Evolutionary conservation across 1,140 invertebrate species (phyloP), one percentile per base, ranked within the genome.

Genomic region (Conus betulinus): DNA sequence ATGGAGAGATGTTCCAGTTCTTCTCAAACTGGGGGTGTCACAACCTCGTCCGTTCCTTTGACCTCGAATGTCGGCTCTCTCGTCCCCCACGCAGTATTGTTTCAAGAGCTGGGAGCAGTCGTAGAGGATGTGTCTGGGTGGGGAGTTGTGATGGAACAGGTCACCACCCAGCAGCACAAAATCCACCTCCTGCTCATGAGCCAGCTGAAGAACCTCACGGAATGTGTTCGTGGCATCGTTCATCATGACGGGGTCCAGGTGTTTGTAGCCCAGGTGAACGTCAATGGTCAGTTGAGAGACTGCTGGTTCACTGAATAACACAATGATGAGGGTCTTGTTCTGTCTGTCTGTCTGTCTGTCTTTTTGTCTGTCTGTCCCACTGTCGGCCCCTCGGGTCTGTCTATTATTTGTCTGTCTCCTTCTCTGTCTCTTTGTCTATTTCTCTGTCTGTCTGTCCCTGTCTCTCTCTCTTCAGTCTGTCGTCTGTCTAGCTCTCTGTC

Each of bases 191-290:
- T 98, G 95, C 87, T 97, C 95, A 15, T 96, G 96, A 0, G 98
- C 99, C 93, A 97, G 95, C 92, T 97, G 96, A 15, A 99, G 95
- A 89, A 99, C 98, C 96, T 99, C 99, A 96, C 99, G 98, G 95
- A 99, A 99, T 3, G 98, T 97, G 25, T 96, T 97, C 88, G 99
- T 97, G 87, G 98, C 98, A 94, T 99, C 99, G 91, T 98, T 96
- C 51, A 97, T 97, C 94, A 98, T 96, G 79, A 97, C 95, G 11
- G 97, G 95, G 96, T 99, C 97, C 91, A 97, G 97, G 95, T 99
- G 98, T 89, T 96, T 96, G 96, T 97, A 99, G 88, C 99, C 99
- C 91, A 99, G 96, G 96, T 99, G 99, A 95, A 97, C 97, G 95
- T 99, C 99, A 6, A 98, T 98, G 39, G 39, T 39, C 39, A 39